A percentile compares a stretch with the other conserved stretches of the same genome.
phyloP scores from a whole-genome alignment of 2,113 vertebrate species.

The Pseudolaguvia tuberculata region DNA sequence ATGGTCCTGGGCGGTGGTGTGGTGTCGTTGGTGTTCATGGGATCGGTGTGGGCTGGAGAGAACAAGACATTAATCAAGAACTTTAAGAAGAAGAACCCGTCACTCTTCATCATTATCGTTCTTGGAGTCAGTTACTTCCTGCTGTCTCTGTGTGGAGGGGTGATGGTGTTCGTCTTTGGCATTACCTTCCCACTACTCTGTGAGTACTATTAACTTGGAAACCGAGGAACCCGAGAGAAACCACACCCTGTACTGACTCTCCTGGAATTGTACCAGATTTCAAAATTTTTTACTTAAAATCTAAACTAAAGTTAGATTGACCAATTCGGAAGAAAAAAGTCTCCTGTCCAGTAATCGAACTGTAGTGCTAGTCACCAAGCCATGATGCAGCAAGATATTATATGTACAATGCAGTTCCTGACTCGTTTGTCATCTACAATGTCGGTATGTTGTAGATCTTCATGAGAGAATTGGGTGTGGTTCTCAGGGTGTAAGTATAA shows the following conservation, averaged over 20 bases:
- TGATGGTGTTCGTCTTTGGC: constrained; percentile 94
- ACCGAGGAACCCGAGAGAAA: neutral
- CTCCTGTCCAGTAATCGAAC: no score
- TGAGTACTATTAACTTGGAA: constrained; percentile 65
- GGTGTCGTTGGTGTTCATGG: constrained; percentile 84
- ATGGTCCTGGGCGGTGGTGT: constrained; percentile 87
- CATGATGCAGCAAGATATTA: no score
- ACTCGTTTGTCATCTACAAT: no score
- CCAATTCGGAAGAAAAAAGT: no score
- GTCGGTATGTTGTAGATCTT: no score
- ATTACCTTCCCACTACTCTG: constrained; percentile 89
- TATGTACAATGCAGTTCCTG: no score
- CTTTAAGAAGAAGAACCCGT: constrained; percentile 88
- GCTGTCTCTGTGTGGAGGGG: constrained; percentile 87
- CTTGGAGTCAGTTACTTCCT: constrained; percentile 88
- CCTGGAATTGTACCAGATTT: no score
- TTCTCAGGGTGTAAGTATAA: neutral
- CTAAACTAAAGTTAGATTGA: no score
- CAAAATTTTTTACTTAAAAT: no score
- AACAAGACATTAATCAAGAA: constrained; percentile 85
- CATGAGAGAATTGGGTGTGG: neutral
- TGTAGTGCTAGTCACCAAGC: no score
- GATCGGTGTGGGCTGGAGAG: constrained; percentile 87
- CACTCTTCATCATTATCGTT: constrained; percentile 76
- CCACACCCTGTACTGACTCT: neutral